phyloP scores from a whole-genome alignment of 2,888 invertebrate genomes.

The Leptopilina myrica region DNA sequence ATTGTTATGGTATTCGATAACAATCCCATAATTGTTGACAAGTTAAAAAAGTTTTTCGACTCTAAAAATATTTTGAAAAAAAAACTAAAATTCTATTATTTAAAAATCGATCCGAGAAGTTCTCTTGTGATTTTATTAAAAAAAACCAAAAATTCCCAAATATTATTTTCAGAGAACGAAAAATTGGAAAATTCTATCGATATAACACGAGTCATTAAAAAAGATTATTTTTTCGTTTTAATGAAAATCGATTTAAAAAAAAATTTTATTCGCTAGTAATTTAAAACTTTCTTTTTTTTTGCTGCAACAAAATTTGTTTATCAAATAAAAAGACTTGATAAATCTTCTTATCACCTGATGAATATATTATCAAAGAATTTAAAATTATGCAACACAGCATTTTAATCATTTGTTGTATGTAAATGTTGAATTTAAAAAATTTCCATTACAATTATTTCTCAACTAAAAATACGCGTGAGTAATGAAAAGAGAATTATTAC shows the following conservation, averaged over 20 bases:
- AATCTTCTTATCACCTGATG: constrained; percentile 32
- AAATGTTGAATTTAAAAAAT: constrained; percentile 7
- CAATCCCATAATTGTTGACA: too few species aligned
- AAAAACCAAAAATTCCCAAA: neutral
- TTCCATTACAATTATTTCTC: neutral
- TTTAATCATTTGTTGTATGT: neutral
- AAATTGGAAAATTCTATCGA: too few species aligned
- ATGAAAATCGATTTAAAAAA: too few species aligned
- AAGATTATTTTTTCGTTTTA: too few species aligned
- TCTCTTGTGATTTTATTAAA: neutral
- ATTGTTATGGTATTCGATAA: too few species aligned
- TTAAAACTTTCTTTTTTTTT: neutral
- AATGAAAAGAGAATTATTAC: neutral
- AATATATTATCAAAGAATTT: neutral
- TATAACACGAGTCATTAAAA: too few species aligned
- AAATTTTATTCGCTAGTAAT: neutral
- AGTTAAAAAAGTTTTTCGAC: neutral
- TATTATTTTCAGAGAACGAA: neutral
- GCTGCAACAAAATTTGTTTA: constrained; percentile 11
- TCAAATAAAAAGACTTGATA: constrained; percentile 6
- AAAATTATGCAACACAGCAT: constrained; percentile 7
- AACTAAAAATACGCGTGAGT: neutral
- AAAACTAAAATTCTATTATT: too few species aligned
- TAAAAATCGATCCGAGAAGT: neutral
- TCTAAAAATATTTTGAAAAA: neutral